phyloP scores from a whole-genome alignment of 2,113 vertebrate genomes.

The Ptyas mucosa region DNA sequence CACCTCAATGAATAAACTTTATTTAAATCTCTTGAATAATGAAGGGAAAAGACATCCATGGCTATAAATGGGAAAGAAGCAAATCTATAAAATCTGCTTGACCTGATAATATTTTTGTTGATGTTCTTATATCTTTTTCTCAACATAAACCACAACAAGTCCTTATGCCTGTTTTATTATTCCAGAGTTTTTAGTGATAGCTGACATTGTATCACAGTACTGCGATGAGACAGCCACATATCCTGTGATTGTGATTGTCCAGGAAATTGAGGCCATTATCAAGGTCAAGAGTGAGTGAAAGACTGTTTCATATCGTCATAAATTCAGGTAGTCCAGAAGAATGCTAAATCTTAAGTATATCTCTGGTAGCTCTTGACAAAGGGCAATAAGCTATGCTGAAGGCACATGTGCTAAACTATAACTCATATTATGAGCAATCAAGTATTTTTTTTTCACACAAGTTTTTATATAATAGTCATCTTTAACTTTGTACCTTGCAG shows the following conservation, averaged over 20 bases:
- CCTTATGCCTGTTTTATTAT: neutral
- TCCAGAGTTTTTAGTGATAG: neutral
- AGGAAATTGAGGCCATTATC: constrained; percentile 6
- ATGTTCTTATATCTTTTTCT: constrained; percentile 4
- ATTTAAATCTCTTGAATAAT: neutral
- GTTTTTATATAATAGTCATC: neutral
- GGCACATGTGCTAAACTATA: neutral
- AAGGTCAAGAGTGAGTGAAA: constrained; percentile 20
- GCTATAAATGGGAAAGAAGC: fast-evolving
- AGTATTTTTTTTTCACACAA: neutral
- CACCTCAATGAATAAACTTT: neutral
- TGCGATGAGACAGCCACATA: fast-evolving
- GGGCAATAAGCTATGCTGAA: neutral
- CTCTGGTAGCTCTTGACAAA: neutral
- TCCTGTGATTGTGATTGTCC: neutral
- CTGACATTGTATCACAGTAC: neutral
- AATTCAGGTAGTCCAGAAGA: constrained; percentile 19
- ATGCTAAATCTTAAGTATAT: constrained; percentile 27
- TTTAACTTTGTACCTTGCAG: neutral
- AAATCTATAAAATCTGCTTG: neutral
- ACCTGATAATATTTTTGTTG: neutral
- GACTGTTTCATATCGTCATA: constrained; percentile 20
- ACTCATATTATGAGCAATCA: neutral
- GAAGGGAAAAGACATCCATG: neutral
- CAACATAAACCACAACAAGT: neutral